A percentile compares a stretch with the other conserved stretches of the same genome.
Evolutionary conservation across 1,140 invertebrate genomes (phyloP).

Genomic region (Drosophila arawakana): DNA sequence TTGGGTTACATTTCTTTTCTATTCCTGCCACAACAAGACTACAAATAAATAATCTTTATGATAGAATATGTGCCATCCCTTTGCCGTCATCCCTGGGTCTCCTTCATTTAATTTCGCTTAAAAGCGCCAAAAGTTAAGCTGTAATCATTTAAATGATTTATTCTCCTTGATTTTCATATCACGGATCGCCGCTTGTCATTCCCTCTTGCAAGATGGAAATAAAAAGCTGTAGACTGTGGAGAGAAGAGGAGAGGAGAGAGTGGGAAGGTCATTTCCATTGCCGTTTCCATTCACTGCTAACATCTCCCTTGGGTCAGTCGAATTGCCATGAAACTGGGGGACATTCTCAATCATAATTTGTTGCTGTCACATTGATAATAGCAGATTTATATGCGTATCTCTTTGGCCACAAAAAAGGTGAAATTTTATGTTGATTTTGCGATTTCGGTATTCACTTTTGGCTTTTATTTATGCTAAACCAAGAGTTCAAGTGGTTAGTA

Average conservation of each 20-base stretch:
- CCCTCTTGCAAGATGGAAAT: not conserved
- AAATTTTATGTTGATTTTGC: slow-evolving; percentile 57
- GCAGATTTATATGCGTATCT: slow-evolving; percentile 75
- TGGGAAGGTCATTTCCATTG: slow-evolving; percentile 28
- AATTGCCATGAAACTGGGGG: slow-evolving; percentile 25
- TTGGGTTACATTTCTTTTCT: slow-evolving; percentile 78
- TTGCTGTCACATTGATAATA: slow-evolving; percentile 81
- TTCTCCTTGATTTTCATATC: slow-evolving; percentile 78
- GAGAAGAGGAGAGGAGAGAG: no score
- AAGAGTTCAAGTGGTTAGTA: slow-evolving; percentile 14
- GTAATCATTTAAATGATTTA: slow-evolving; percentile 83
- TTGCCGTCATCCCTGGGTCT: not conserved
- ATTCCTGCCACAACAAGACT: slow-evolving; percentile 38
- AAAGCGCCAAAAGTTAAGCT: slow-evolving; percentile 82
- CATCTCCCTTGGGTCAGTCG: slow-evolving; percentile 24
- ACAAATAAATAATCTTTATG: slow-evolving; percentile 82
- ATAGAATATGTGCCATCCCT: slow-evolving; percentile 43
- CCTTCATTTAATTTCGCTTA: slow-evolving; percentile 82
- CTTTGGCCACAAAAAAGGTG: slow-evolving; percentile 53
- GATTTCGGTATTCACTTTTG: slow-evolving; percentile 21
- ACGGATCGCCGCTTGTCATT: slow-evolving; percentile 68
- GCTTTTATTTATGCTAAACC: slow-evolving; percentile 37
- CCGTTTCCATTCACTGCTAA: slow-evolving; percentile 1
- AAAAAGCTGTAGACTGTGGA: not conserved
- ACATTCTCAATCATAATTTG: slow-evolving; percentile 81